Base-by-base conservation (phyloP, 2,888 invertebrate species). In the Nymphalis urticae region DNA sequence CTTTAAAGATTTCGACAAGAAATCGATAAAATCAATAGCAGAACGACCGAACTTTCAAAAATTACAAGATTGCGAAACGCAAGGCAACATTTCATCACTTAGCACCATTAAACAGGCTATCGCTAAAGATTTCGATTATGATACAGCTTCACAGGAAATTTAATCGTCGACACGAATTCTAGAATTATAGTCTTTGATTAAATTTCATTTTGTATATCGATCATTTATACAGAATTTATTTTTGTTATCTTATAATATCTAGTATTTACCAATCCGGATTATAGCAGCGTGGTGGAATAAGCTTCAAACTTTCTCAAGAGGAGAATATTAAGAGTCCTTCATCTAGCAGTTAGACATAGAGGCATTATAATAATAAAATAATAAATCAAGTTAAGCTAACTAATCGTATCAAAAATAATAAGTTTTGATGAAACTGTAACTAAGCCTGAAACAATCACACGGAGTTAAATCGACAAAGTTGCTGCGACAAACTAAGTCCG, bases 401-500 rank as follows among this genome's bases (percentile, higher is more conserved):
- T 5, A n/a, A 50, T 50, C 42, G 19, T 19, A 19, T 50, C 3
- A 54, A 54, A 17, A 27, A 54, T 54, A 36, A 32, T 56, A 17
- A 56, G 24, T 56, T 53, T 42, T 32, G 36, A 62, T 6, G n/a
- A 27, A 64, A 56, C 27, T 27, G 17, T 59, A 61, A 64, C 36
- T 66, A 58, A 63, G 64, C 24, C 64, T 64, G 68, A 70, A 80
- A 80, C 79, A 82, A 80, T 79, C 75, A 80, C 76, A 79, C 75
- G 76, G 79, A 85, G 84, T 86, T 85, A 85, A 85, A 88, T 87
- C 84, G 84, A 73, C 81, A 78, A 88, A 89, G 86, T 88, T 89
- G 80, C 77, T 69, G 75, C 81, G 81, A 80, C 80, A 80, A 85
- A 85, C 83, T 84, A 82, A 82, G 80, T 81, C 81, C 80, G 77